Conservation (phyloP, 2,113 vertebrate genomes). For the Marmota flaviventris region DNA sequence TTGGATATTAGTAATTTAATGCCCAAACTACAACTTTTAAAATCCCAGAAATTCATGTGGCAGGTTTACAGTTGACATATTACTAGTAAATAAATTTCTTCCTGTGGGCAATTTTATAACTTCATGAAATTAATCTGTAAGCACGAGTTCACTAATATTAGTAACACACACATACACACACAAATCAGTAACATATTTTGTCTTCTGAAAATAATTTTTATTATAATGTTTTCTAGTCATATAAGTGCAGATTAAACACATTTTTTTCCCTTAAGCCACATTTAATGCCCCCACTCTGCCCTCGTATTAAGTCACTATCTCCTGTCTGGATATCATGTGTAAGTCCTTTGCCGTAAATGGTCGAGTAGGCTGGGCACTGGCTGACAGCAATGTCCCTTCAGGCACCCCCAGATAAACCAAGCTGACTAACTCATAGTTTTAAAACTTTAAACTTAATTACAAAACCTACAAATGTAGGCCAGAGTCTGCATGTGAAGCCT, state of each 20-base stretch:
- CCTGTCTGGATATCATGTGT: not conserved
- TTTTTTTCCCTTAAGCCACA: not conserved
- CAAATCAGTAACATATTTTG: conserved; percentile 68
- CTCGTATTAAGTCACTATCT: not conserved
- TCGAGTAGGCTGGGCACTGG: not conserved
- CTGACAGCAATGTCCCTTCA: not conserved
- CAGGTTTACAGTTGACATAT: conserved; percentile 83
- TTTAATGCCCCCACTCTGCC: not conserved
- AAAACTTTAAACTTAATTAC: not conserved
- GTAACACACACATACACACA: not conserved
- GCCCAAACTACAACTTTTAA: conserved; percentile 80
- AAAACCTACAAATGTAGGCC: not conserved
- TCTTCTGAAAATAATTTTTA: conserved; percentile 26
- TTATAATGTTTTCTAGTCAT: not conserved
- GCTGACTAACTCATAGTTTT: not conserved
- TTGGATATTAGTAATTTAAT: conserved; percentile 81
- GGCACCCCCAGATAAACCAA: not conserved
- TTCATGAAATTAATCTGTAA: conserved; percentile 60
- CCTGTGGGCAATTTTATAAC: conserved; percentile 63
- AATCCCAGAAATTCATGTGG: conserved; percentile 78
- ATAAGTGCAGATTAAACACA: not conserved
- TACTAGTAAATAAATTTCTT: conserved; percentile 68
- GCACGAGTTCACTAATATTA: conserved; percentile 52
- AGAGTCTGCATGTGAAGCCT: not conserved
- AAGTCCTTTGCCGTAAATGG: not conserved